A percentile compares a stretch with the other conserved stretches of the same genome.
These are phyloP conservation scores for Drosophila sordidula DNA, from an alignment of 2,888 invertebrate genomes.

Conservation along the genomic window DNA sequence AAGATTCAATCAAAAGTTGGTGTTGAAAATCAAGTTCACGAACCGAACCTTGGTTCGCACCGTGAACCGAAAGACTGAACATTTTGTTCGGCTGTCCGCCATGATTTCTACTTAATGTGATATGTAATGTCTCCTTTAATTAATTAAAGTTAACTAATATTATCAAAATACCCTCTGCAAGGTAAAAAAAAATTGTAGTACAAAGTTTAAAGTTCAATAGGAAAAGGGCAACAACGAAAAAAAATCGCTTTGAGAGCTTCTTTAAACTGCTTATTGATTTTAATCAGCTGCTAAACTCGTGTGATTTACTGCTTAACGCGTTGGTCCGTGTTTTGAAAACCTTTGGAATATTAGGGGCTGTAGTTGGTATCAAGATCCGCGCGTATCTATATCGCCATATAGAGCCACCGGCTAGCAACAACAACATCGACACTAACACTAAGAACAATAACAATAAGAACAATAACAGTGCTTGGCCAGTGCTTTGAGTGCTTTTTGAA, in stretches of 20 bases:
- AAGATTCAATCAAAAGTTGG: no score
- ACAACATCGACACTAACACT: constrained; percentile 34
- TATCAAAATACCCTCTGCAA: background rate
- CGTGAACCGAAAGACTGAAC: no score
- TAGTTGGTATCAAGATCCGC: constrained; percentile 59
- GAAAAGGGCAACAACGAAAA: background rate
- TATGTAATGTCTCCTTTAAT: no score
- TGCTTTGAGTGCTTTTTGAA: constrained; percentile 70
- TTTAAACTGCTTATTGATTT: constrained; percentile 66
- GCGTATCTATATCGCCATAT: constrained; percentile 53
- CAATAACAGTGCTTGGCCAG: constrained; percentile 51
- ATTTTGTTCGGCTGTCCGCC: no score
- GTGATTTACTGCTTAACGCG: constrained; percentile 13
- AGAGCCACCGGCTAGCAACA: constrained; percentile 53
- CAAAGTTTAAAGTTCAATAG: constrained; percentile 37
- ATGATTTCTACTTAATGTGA: no score
- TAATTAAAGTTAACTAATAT: no score
- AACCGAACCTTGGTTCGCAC: no score
- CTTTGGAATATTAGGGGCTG: constrained; percentile 54
- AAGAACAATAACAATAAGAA: constrained; percentile 16
- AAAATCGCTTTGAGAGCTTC: background rate
- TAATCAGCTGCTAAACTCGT: constrained; percentile 57
- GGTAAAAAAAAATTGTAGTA: background rate
- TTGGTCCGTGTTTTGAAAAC: constrained; percentile 39
- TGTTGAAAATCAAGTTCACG: no score